Conservation (phyloP, 2,797 vertebrate species). For the Brachymystax lenok region DNA sequence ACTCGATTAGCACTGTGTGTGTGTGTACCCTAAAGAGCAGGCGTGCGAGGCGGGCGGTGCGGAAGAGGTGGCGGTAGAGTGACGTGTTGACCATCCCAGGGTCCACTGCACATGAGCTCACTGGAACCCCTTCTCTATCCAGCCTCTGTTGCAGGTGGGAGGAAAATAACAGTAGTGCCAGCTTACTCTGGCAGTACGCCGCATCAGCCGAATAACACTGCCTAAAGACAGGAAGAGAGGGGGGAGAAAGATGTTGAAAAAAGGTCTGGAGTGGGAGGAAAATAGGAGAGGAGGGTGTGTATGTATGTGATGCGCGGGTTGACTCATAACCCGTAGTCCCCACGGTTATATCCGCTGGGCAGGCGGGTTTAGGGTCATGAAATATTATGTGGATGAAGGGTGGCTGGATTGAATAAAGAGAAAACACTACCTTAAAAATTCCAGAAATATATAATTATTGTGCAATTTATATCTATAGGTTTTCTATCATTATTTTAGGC, state of each 20-base stretch:
- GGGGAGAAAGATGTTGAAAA: not conserved
- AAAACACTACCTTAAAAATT: no score
- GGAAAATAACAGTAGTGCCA: conserved; percentile 87
- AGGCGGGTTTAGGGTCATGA: no score
- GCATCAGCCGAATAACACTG: conserved; percentile 80
- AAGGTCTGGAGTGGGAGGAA: not conserved
- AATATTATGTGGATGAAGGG: not conserved
- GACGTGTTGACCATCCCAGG: conserved; percentile 89
- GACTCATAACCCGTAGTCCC: no score
- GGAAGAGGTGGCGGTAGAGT: conserved; percentile 82
- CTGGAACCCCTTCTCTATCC: conserved; percentile 67
- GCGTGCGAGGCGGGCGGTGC: conserved; percentile 65
- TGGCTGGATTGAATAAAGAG: not conserved
- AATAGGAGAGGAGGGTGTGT: not conserved
- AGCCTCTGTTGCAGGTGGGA: conserved; percentile 83
- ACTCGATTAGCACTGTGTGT: conserved; percentile 5
- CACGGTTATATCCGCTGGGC: no score
- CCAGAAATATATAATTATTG: no score
- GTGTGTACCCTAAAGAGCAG: conserved; percentile 82
- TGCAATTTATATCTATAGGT: no score
- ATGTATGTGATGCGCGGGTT: not conserved
- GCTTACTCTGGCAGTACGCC: conserved; percentile 89
- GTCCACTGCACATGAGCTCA: conserved; percentile 85
- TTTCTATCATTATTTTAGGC: no score
- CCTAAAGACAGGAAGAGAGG: conserved; percentile 43